Evolutionary conservation across 2,113 vertebrate species (phyloP).

Genomic region (Tychaedon coryphoeus): DNA sequence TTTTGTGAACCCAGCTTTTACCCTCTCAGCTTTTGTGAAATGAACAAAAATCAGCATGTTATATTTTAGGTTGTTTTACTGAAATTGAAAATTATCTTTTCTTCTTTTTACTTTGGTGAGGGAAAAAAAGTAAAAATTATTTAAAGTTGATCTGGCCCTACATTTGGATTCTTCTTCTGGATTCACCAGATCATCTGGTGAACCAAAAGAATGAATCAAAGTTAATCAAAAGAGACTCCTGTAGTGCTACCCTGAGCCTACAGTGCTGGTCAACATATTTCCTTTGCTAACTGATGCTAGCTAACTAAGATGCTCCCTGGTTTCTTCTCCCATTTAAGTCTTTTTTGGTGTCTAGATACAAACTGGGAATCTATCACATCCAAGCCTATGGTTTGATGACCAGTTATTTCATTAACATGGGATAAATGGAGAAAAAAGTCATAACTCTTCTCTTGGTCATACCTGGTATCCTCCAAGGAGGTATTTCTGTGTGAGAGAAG

Average conservation of each 20-base stretch:
- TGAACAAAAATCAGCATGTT: neutral
- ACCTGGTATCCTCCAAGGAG: constrained; percentile 5
- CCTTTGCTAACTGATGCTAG: neutral
- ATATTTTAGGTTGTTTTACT: neutral
- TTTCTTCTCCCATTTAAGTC: neutral
- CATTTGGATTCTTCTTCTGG: neutral
- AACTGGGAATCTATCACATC: neutral
- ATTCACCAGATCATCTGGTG: neutral
- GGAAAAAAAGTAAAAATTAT: neutral
- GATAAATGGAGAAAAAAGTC: neutral
- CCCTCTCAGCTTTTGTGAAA: neutral
- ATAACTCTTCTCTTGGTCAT: neutral
- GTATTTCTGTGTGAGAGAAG: neutral
- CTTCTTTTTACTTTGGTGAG: neutral
- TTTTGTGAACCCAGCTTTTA: neutral
- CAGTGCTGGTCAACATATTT: neutral
- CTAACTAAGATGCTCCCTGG: neutral
- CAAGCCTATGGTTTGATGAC: neutral
- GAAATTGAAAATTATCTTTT: neutral
- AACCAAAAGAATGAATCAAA: neutral
- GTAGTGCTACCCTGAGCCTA: neutral
- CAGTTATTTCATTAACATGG: neutral
- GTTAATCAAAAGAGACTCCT: neutral
- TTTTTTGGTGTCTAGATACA: neutral
- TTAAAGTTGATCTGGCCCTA: neutral